These are phyloP conservation scores for Melipona beecheii DNA, from an alignment of 2,888 invertebrate species.

Conservation along the genomic window DNA sequence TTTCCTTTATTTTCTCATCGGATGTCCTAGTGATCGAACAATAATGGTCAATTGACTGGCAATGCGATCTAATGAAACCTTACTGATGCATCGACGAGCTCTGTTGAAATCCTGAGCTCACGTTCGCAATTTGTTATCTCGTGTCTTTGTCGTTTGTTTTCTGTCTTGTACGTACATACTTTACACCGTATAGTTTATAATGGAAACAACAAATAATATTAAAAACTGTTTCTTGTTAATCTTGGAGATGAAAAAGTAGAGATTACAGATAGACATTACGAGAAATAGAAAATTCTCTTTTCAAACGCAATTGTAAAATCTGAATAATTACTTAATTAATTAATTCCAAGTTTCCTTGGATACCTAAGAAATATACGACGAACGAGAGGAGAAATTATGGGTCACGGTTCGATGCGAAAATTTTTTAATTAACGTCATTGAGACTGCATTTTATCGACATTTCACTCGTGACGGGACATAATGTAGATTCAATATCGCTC, in stretches of 20 bases:
- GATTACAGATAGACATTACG: too few species aligned
- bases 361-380: neutral
- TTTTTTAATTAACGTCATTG: neutral
- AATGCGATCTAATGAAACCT: conserved; percentile 69
- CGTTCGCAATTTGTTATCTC: neutral
- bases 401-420: neutral
- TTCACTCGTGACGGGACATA: neutral
- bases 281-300: too few species aligned
- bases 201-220: too few species aligned
- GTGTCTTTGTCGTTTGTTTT: neutral
- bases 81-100: conserved; percentile 44
- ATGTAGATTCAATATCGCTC: conserved; percentile 20
- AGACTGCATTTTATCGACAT: neutral
- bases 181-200: too few species aligned
- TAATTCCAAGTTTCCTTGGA: neutral
- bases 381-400: neutral
- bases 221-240: too few species aligned
- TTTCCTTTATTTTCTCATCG: conserved; percentile 40
- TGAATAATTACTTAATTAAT: too few species aligned
- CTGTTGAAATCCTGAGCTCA: conserved; percentile 28
- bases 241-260: too few species aligned
- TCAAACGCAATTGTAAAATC: too few species aligned
- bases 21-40: conserved; percentile 45
- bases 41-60: conserved; percentile 66
- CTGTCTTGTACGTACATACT: too few species aligned